Percentiles rank a stretch among this genome's conserved stretches.
Evolutionary conservation across 2,888 invertebrate genomes (phyloP).

Genomic region (Unio pictorum): DNA sequence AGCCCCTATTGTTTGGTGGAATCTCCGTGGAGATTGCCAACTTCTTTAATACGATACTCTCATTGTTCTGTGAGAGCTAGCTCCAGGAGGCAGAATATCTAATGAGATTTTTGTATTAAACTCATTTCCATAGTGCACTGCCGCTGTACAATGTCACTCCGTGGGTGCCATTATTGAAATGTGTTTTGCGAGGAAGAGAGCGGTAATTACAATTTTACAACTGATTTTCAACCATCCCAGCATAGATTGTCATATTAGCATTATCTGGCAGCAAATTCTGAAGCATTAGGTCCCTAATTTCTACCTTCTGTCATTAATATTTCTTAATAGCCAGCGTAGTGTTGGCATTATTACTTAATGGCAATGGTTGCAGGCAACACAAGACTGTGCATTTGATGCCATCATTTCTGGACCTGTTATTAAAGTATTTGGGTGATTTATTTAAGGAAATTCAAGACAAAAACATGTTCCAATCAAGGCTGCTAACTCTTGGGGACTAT

Average conservation of each 20-base stretch:
- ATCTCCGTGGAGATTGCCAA: too few species aligned
- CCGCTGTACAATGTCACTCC: conserved; percentile 29
- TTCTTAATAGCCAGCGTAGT: conserved; percentile 13
- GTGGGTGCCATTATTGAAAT: conserved; percentile 33
- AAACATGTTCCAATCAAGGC: too few species aligned
- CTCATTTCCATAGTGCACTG: conserved; percentile 15
- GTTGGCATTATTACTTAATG: conserved; percentile 13
- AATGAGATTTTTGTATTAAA: conserved; percentile 51
- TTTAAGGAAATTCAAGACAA: too few species aligned
- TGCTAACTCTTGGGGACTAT: too few species aligned
- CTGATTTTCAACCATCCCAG: conserved; percentile 8
- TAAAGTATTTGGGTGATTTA: too few species aligned
- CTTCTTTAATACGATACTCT: too few species aligned
- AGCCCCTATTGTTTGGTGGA: too few species aligned
- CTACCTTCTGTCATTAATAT: conserved; percentile 22
- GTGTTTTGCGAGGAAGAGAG: conserved; percentile 28
- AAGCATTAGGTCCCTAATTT: conserved; percentile 17
- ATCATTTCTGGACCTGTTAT: too few species aligned
- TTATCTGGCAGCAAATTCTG: background rate
- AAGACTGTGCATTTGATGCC: too few species aligned
- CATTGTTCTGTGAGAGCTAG: too few species aligned
- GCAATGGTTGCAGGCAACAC: conserved; percentile 12
- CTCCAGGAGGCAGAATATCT: conserved; percentile 5
- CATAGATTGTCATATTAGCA: conserved; percentile 9
- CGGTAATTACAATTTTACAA: conserved; percentile 40